phyloP scores from a whole-genome alignment of 2,113 vertebrate species.

The Daboia siamensis region DNA sequence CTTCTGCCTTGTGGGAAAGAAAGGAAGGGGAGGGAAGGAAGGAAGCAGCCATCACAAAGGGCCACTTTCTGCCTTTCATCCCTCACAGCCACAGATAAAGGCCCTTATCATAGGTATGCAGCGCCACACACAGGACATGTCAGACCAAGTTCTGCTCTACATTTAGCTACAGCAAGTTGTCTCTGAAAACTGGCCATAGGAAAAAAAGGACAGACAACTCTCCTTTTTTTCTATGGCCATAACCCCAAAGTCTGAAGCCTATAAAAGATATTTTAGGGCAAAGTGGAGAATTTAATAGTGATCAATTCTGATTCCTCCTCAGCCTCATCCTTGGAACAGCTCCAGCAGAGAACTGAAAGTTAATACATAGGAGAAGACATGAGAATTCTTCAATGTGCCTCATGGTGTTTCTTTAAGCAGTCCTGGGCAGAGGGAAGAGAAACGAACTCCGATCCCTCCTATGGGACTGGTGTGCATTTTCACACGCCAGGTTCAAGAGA shows the following conservation, averaged over 20 bases:
- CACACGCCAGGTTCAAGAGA: background rate
- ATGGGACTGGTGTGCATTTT: background rate
- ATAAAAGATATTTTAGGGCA: background rate
- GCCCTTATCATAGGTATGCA: slow-evolving; percentile 2
- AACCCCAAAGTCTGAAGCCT: background rate
- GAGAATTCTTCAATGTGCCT: background rate
- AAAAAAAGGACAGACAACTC: background rate
- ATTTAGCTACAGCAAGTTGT: background rate
- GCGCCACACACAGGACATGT: slow-evolving; percentile 29
- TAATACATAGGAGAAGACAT: background rate
- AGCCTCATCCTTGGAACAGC: background rate
- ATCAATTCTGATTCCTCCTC: background rate
- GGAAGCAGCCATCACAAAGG: slow-evolving; percentile 41
- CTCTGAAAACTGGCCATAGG: background rate
- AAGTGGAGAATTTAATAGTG: background rate
- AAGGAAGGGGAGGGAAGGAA: slow-evolving; percentile 21
- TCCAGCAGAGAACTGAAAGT: accelerated
- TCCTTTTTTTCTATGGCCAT: background rate
- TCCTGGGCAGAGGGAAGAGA: slow-evolving; percentile 5
- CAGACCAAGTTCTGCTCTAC: slow-evolving; percentile 36
- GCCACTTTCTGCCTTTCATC: slow-evolving; percentile 45
- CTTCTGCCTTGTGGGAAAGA: slow-evolving; percentile 23
- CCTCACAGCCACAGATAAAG: slow-evolving; percentile 28
- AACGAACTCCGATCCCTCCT: background rate
- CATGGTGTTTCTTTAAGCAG: background rate